Base-by-base conservation (phyloP, 2,113 vertebrate species). In the Xenus cinereus region DNA sequence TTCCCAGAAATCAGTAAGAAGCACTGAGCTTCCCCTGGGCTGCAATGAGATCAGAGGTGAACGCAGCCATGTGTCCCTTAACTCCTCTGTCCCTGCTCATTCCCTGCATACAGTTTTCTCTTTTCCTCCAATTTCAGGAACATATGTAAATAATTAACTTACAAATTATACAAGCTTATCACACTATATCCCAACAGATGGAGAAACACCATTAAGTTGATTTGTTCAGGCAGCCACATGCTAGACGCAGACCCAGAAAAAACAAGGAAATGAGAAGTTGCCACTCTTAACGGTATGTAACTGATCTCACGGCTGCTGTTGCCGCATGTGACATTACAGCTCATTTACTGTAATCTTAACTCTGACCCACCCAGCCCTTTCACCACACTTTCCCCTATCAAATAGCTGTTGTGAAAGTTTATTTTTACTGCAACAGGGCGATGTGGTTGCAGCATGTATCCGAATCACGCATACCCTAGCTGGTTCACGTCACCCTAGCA, bases 91-190 rank as follows among this genome's bases (percentile, higher is more conserved):
- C 45, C 46, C 74, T 64, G 35, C 35, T 92, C 0, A 2, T 75
- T 96, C 69, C 17, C 45, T 93, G 74, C 18, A n/a, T 51, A 57
- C 14, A 10, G 48, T 82, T 92, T 90, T 95, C 59, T 84, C 51
- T 96, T 95, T 84, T 73, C 26, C 35, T 95, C 32, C 59, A 59
- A 80, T 96, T 96, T 94, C 66, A 91, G 62, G 89, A 96, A 91
- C 96, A 96, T 95, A 96, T 94, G 96, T 96, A 97, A 97, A 97
- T 96, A 96, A 96, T 96, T 97, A 96, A 94, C 94, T 94, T 95
- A 95, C 89, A 96, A 96, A 96, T 97, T 95, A 93, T 84, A 85
- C 80, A 89, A 84, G 84, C 92, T 97, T 96, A 97, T 93, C 66
- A 76, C 84, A 62, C 84, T 84, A 14, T 81, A 87, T 82, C 80